Evolutionary conservation across 1,140 invertebrate species (phyloP).

Genomic region (Vollenhovia emeryi): DNA sequence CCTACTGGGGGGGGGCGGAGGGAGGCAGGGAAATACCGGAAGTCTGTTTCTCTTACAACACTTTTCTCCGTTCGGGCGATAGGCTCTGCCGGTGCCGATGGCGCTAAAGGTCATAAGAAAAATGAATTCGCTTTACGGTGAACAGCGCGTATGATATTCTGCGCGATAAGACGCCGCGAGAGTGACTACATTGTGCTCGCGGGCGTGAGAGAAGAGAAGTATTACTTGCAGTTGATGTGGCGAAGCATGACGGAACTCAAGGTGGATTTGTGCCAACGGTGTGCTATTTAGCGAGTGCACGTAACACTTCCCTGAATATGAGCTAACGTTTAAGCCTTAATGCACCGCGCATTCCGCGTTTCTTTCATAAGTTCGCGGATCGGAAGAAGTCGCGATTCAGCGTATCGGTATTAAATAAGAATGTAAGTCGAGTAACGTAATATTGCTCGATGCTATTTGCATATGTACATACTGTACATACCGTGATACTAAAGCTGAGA

Average conservation of each 20-base stretch:
- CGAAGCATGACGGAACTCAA: constrained; percentile 44
- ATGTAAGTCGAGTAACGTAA: not conserved
- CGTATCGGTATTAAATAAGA: not conserved
- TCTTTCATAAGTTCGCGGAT: not conserved
- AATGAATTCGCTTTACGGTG: not conserved
- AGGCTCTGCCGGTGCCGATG: not conserved
- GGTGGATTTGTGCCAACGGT: constrained; percentile 27
- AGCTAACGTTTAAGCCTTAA: not conserved
- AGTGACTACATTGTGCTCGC: constrained; percentile 21
- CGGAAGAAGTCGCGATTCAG: not conserved
- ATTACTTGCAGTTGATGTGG: constrained; percentile 37
- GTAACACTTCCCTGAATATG: constrained; percentile 4
- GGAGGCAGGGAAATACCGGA: constrained; percentile 12
- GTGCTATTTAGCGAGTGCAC: not conserved
- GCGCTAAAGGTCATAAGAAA: constrained; percentile 27
- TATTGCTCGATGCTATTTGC: not conserved
- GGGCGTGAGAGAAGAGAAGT: not conserved
- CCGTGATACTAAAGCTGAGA: not conserved
- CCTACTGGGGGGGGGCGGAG: not conserved
- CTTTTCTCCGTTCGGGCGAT: not conserved
- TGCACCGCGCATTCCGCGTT: not conserved
- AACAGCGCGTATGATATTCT: constrained; percentile 25
- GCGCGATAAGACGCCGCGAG: not conserved
- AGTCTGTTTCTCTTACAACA: constrained; percentile 25
- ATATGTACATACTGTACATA: no score